These are phyloP conservation scores for Drosophila subsilvestris DNA, from an alignment of 2,888 invertebrate species.

Conservation along the genomic window DNA sequence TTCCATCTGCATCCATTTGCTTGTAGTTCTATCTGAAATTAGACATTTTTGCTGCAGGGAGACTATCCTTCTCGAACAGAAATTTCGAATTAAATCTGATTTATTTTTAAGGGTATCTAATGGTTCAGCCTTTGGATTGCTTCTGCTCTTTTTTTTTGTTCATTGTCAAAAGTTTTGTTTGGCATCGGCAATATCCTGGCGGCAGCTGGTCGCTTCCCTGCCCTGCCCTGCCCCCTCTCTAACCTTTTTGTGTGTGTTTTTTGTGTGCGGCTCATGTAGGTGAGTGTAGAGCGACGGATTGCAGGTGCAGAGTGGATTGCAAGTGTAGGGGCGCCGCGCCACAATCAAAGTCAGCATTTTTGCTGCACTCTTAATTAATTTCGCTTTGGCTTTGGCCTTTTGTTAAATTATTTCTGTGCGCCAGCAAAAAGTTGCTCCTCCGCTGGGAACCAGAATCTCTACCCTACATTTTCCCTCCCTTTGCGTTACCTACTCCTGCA, in stretches of 20 bases:
- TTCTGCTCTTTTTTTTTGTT: constrained; percentile 13
- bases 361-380: constrained; percentile 9
- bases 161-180: constrained; percentile 69
- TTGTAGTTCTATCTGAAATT: too few species aligned
- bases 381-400: constrained; percentile 32
- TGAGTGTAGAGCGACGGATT: not conserved
- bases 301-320: constrained; percentile 1
- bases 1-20: too few species aligned
- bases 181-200: constrained; percentile 72
- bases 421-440: constrained; percentile 18
- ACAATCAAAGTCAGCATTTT: constrained; percentile 40
- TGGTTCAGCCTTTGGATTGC: not conserved
- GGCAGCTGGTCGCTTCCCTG: constrained; percentile 33
- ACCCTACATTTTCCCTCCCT: constrained; percentile 11
- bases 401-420: constrained; percentile 31
- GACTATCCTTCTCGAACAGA: too few species aligned
- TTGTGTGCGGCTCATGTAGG: not conserved
- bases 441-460: not conserved
- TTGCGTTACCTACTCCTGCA: constrained; percentile 12
- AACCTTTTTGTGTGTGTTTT: constrained; percentile 45
- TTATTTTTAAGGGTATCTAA: not conserved
- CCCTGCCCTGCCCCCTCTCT: constrained; percentile 46
- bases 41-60: too few species aligned
- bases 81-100: too few species aligned
- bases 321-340: constrained; percentile 3